Conservation (phyloP, 2,113 vertebrate species). For the Nematolebias whitei region DNA sequence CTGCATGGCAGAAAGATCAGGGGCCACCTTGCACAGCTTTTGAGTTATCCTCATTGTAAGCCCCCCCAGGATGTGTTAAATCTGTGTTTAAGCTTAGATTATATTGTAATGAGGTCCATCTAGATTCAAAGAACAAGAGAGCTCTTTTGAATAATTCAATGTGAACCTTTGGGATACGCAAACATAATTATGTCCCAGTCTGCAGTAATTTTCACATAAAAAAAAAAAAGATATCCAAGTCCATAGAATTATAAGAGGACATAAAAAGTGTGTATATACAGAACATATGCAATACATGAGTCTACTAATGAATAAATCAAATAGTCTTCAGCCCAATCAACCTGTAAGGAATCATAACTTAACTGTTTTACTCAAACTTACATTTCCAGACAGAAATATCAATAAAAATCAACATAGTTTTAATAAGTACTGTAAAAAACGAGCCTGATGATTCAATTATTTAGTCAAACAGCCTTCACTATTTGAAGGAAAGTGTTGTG, state of each 20-base stretch:
- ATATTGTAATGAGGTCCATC: conserved; percentile 39
- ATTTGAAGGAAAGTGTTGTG: not conserved
- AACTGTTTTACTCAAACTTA: conserved; percentile 12
- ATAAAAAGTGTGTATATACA: not conserved
- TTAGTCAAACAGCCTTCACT: not conserved
- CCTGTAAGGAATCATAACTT: not conserved
- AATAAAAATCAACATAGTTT: conserved; percentile 2
- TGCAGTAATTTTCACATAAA: conserved; percentile 11
- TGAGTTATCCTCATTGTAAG: conserved; percentile 11
- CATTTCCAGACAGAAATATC: conserved; percentile 1
- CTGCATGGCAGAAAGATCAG: conserved; percentile 1
- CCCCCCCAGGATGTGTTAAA: conserved; percentile 9
- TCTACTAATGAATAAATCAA: conserved; percentile 29
- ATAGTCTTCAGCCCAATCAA: conserved; percentile 17
- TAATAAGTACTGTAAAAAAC: not conserved
- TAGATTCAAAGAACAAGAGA: conserved; percentile 25
- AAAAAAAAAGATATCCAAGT: too few relatives aligned
- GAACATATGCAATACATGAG: not conserved
- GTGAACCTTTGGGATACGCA: conserved; percentile 44
- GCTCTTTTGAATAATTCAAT: conserved; percentile 53
- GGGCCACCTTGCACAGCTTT: not conserved
- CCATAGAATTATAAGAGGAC: conserved; percentile 7
- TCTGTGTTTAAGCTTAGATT: conserved; percentile 27
- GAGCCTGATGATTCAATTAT: not conserved
- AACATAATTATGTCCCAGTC: conserved; percentile 26